Percentiles rank a stretch among this genome's conserved stretches.
Conservation (phyloP, 2,888 invertebrate species). For the Drosophila mimetica region DNA sequence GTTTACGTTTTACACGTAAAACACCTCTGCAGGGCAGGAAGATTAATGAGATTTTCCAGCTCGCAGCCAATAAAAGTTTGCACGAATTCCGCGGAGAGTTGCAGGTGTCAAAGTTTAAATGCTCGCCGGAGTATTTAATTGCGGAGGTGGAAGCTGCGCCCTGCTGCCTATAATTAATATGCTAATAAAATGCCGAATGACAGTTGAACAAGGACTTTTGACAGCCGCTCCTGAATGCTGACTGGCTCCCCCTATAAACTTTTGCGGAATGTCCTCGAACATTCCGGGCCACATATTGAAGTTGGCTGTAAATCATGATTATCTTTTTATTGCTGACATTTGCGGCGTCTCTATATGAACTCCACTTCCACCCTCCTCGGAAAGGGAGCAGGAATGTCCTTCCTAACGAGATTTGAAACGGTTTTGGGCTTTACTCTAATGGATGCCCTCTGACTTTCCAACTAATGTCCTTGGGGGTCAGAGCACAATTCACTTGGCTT, state of each 20-base stretch:
- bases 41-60: constrained; percentile 70
- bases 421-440: constrained; percentile 58
- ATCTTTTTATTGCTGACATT: constrained; percentile 67
- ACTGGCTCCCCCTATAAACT: constrained; percentile 28
- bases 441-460: constrained; percentile 41
- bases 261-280: constrained; percentile 31
- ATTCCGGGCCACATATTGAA: constrained; percentile 50
- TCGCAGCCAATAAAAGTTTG: constrained; percentile 41
- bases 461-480: constrained; percentile 24
- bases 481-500: constrained; percentile 50
- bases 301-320: constrained; percentile 71
- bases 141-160: constrained; percentile 33
- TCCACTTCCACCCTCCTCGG: constrained; percentile 32
- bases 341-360: constrained; percentile 46
- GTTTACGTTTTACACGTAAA: constrained; percentile 71
- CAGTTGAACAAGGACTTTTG: constrained; percentile 61
- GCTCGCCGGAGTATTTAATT: constrained; percentile 64
- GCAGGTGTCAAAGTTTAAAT: constrained; percentile 73
- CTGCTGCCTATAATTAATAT: constrained; percentile 65
- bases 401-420: constrained; percentile 71
- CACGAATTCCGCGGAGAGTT: constrained; percentile 28
- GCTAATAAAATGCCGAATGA: constrained; percentile 71
- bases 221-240: constrained; percentile 42
- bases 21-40: constrained; percentile 58
- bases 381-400: constrained; percentile 28